Percentiles rank a stretch among this genome's conserved stretches.
These are phyloP conservation scores for Halictus ligatus DNA, from an alignment of 2,888 invertebrate species.

Conservation along the genomic window DNA sequence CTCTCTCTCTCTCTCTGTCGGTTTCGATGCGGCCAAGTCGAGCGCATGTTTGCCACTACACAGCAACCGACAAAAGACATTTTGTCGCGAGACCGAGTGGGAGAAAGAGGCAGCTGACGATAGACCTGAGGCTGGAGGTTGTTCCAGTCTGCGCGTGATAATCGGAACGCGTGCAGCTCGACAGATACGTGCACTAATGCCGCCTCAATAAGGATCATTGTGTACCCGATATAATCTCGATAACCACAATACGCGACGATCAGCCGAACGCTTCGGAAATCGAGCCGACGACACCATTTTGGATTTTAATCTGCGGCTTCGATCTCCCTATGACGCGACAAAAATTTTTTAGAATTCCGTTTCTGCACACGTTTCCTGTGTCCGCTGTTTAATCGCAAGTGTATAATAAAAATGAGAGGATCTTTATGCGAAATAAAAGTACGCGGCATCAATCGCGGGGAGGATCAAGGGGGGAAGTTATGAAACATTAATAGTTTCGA, in stretches of 20 bases:
- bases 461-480: no score
- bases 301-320: not conserved
- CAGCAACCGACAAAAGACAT: conserved; percentile 68
- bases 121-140: conserved; percentile 11
- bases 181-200: conserved; percentile 64
- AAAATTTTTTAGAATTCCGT: not conserved
- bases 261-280: conserved; percentile 6
- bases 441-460: no score
- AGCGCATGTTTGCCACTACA: conserved; percentile 50
- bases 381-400: no score
- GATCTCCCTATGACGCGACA: not conserved
- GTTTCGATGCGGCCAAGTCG: conserved; percentile 53
- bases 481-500: no score
- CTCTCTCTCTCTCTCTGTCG: conserved; percentile 2
- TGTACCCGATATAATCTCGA: conserved; percentile 52
- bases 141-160: conserved; percentile 55
- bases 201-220: conserved; percentile 66
- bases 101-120: conserved; percentile 16
- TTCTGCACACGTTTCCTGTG: no score
- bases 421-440: no score
- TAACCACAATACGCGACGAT: conserved; percentile 18
- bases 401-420: no score
- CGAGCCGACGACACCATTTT: not conserved
- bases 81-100: conserved; percentile 50
- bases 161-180: conserved; percentile 67